Base-by-base conservation (phyloP, 1,140 invertebrate species). In the Planococcus citri region DNA sequence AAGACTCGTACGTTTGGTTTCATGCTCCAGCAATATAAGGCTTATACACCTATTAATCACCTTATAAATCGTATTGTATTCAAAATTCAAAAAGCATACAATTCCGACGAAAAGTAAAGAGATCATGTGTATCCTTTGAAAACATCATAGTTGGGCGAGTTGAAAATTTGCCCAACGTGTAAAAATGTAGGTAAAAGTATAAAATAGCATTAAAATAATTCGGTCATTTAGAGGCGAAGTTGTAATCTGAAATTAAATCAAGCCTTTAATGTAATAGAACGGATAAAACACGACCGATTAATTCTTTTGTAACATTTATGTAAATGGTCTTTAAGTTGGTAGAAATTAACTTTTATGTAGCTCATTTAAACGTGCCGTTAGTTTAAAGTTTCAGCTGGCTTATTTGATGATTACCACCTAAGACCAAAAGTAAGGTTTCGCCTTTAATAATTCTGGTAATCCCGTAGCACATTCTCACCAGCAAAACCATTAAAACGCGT, bases 271-370 rank as follows among this genome's bases (percentile, higher is more conserved):
- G 41, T 20, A 51, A 51, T 25, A 64, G 60, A 24, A 27, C 25
- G 25, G 60, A 64, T 64, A 64, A 64, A 64, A 64, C 60, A 64
- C 60, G 22, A 64, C 60, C 60, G 60, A 64, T 64, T 64, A 64
- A 64, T 64, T 25, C 25, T 64, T 64, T 64, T 64, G 25, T 64
- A 64, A 64, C 60, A 27, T 64, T 64, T 64, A 64, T 64, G 60
- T 64, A 64, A 64, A 64, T 64, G 60, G 25, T 64, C 60, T 64
- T 64, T 64, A 27, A 64, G 60, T 64, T 64, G 21, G 60, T 64
- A 64, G 60, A 64, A 64, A 64, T 64, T 64, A 64, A 64, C 60
- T 64, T 64, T 64, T 64, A 64, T 64, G 60, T 64, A 64, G 10
- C 60, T 64, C 60, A 64, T 64, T 64, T 64, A 64, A 64, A 64